Evolutionary conservation across 1,140 invertebrate genomes (phyloP).

Genomic region (Branchinecta lynchi): DNA sequence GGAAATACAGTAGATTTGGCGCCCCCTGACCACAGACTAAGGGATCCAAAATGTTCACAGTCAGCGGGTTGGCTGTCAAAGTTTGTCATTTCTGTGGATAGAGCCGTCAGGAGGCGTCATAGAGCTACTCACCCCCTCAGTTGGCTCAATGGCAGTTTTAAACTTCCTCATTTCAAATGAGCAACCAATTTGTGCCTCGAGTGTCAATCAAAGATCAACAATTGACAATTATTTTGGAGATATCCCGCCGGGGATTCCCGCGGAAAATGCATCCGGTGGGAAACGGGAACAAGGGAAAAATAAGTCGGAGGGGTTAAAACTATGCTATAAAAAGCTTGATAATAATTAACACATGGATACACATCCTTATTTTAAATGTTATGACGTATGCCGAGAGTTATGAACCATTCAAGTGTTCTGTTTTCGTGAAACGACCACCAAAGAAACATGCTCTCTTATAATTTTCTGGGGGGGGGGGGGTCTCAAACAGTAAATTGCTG

Average conservation of each 20-base stretch:
- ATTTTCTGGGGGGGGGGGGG: no score
- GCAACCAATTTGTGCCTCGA: background rate
- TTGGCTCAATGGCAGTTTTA: background rate
- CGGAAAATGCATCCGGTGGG: background rate
- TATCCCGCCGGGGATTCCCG: background rate
- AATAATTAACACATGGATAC: no score
- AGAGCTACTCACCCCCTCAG: no score
- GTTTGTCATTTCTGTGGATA: background rate
- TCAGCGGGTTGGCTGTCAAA: background rate
- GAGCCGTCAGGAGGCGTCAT: background rate
- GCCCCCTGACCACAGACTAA: background rate
- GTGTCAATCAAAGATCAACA: constrained; percentile 10
- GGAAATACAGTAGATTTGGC: background rate
- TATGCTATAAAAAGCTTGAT: no score
- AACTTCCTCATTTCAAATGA: constrained; percentile 7
- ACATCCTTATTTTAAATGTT: no score
- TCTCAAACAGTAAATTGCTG: no score
- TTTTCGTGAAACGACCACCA: no score
- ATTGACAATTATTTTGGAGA: constrained; percentile 8
- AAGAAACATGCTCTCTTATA: no score
- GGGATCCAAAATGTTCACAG: background rate
- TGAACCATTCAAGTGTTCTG: no score
- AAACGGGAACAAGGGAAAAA: background rate
- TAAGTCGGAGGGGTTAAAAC: no score
- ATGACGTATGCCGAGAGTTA: no score